Conservation (phyloP, 2,797 vertebrate genomes). For the Loriculus beryllinus region DNA sequence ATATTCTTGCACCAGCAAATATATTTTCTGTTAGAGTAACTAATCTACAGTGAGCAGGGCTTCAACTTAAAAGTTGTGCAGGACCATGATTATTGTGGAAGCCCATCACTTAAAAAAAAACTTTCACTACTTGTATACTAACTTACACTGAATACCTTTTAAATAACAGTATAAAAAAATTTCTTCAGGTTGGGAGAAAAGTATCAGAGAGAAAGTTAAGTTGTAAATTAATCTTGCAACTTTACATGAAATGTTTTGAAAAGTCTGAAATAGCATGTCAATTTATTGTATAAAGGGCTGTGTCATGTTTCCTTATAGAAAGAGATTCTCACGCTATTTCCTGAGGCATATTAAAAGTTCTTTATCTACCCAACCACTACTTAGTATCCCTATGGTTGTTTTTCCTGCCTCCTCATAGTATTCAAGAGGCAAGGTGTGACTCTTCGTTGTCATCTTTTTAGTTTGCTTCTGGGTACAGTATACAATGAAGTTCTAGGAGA, state of each 20-base stretch:
- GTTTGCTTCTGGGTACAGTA: background rate
- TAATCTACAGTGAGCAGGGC: background rate
- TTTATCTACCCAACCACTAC: background rate
- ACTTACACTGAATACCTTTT: background rate
- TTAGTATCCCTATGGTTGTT: background rate
- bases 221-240: background rate
- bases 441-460: background rate
- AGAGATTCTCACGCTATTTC: background rate
- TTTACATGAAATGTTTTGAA: background rate
- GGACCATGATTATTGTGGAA: background rate
- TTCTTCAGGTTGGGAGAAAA: background rate
- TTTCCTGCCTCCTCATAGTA: background rate
- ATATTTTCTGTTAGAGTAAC: background rate
- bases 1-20: background rate
- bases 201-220: background rate
- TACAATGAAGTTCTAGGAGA: background rate
- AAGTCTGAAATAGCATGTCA: background rate
- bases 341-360: background rate
- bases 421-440: background rate
- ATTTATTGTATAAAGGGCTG: background rate
- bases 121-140: background rate
- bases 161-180: background rate
- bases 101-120: background rate
- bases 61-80: background rate
- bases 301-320: background rate